These are phyloP conservation scores for Paracanthobrama guichenoti DNA, from an alignment of 2,113 vertebrate species.

Conservation along the genomic window DNA sequence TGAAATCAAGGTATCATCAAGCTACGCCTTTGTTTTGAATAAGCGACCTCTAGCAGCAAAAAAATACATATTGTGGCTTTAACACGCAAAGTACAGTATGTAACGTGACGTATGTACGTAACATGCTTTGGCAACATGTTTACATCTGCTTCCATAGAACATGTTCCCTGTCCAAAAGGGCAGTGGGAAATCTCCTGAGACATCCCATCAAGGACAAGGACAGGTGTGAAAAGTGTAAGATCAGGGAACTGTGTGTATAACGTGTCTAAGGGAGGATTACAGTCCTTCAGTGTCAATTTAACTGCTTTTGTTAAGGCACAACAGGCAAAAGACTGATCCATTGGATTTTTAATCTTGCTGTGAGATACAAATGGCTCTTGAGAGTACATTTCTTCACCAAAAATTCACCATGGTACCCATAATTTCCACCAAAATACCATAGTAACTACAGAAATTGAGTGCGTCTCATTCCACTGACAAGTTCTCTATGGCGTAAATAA, in stretches of 20 bases:
- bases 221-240: conserved; percentile 13
- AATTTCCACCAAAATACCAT: not conserved
- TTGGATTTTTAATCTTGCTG: not conserved
- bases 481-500: not conserved
- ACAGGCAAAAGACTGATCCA: not conserved
- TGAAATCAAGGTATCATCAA: too few species aligned
- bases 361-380: not conserved
- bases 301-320: not conserved
- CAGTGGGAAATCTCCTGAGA: not conserved
- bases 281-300: not conserved
- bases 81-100: not conserved
- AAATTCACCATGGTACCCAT: not conserved
- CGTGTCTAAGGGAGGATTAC: not conserved
- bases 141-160: not conserved
- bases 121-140: not conserved
- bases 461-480: not conserved
- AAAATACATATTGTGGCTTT: too few species aligned
- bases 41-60: too few species aligned
- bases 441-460: not conserved
- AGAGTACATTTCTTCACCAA: not conserved
- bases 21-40: too few species aligned
- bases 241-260: not conserved
- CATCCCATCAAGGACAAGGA: not conserved
- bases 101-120: too few species aligned
- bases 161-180: not conserved